Base-by-base conservation (phyloP, 2,888 invertebrate species). In the Morinoia aosen region DNA sequence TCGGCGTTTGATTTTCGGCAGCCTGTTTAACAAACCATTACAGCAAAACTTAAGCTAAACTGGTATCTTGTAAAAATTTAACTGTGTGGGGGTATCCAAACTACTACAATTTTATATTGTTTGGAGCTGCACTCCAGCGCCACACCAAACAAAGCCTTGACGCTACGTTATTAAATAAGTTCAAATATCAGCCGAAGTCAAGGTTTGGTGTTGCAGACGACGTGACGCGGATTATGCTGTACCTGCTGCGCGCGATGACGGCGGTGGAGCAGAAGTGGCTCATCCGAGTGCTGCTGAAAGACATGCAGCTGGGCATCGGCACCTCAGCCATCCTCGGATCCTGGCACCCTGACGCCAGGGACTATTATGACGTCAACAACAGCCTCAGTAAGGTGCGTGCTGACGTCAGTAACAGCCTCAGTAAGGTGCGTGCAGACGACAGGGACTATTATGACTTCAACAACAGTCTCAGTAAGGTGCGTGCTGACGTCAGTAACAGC, bases 251-350 rank as follows among this genome's bases (percentile, higher is more conserved):
- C 96, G 98, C 98, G 96, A 98, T 98, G 97, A 98, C 98, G 14
- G 98, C 98, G 0, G 97, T 98, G 33, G 98, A 99, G 97, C 98
- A 98, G 96, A 99, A 99, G 97, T 99, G 99, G 99, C 97, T 99
- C 48, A 98, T 99, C 12, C 97, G 99, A 95, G 98, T 99, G 95
- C 98, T 99, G 95, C 97, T 99, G 33, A 99, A 99, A 97, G 98
- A 98, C 96, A 97, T 99, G 97, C 98, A 98, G 97, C 97, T 99
- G 7, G 98, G 98, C 0, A 97, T 99, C 96, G 98, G 98, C 16
- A 98, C 98, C 95, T 98, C 98, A 95, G 98, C 98, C 56, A 98
- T 99, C 94, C 97, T 99, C 88, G 97, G 97, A 95, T 97, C 98
- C 25, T 98, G 98, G 97, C 99, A 99, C 97, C 98, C 98, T 0